Evolutionary conservation across 2,797 vertebrate species (phyloP), one percentile per base, ranked within the genome.

Genomic region (Siniperca undulata): DNA sequence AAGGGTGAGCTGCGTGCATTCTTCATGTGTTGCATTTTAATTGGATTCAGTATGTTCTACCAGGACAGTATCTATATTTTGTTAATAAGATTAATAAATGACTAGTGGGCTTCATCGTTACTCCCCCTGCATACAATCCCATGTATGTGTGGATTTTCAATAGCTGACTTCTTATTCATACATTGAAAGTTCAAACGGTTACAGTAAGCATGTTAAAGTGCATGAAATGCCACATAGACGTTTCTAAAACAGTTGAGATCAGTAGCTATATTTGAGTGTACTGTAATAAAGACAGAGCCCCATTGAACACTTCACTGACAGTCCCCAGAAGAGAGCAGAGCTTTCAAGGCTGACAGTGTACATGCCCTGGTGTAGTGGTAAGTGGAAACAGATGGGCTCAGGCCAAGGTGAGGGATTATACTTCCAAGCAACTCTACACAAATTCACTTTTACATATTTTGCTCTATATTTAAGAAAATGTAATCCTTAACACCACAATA

Each of bases 341-440:
- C 90, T 92, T 94, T 94, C 90, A 94, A 91, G 93, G 91, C 90
- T 93, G 93, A 94, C 93, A 93, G 94, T 93, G 90, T 94, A 90
- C 94, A 95, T 94, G 94, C 90, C 92, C 89, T 85, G 88, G 66
- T 91, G 85, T 85, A 84, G 85, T 88, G 80, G 70, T 95, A 95
- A 96, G 89, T 96, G 91, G 94, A 97, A 96, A 94, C 95, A 96
- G 91, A 95, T 96, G 95, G 93, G 89, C 89, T 87, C 44, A 68
- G 84, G 90, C 85, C 91, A 93, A 93, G 90, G 93, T 94, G 88
- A 94, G 83, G 92, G 89, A 91, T 92, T 94, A 94, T 61, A 80
- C 85, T 86, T 84, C 85, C 83, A 87, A 89, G 85, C 81, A 85
- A 87, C 82, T 84, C 86, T 46, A 76, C 85, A 81, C 74, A 88